Evolutionary conservation across 2,797 vertebrate species (phyloP).

Genomic region (Pteropus rufus): DNA sequence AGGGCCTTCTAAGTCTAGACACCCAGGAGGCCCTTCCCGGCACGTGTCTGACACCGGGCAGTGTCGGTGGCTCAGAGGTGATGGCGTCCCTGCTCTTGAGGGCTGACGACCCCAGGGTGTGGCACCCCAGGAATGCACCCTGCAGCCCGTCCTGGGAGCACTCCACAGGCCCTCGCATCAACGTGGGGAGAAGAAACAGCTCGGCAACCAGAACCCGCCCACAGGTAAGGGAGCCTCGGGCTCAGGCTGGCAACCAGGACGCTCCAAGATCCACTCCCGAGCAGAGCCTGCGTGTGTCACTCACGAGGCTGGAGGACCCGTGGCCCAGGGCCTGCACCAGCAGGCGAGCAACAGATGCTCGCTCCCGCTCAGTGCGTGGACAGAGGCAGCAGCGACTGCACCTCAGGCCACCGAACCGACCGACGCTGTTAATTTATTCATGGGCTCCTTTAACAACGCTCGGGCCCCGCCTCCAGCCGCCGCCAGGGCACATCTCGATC

Average conservation of each 20-base stretch:
- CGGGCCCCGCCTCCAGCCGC: neutral
- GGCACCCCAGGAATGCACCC: neutral
- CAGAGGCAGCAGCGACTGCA: too few species aligned
- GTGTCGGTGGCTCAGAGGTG: neutral
- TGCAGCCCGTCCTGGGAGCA: neutral
- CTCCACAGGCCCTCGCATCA: neutral
- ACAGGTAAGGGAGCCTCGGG: accelerated
- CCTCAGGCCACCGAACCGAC: too few species aligned
- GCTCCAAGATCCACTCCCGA: neutral
- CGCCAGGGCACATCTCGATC: neutral
- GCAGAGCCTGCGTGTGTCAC: too few species aligned
- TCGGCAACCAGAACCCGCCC: accelerated
- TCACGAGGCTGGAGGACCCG: too few species aligned
- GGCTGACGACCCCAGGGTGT: neutral
- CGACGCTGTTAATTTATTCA: too few species aligned
- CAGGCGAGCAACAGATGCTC: too few species aligned
- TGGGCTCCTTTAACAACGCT: too few species aligned
- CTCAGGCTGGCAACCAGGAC: neutral
- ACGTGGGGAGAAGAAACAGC: too few species aligned
- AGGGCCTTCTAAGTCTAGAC: too few species aligned
- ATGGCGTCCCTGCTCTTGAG: neutral
- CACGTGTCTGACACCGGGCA: accelerated
- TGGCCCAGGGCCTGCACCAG: too few species aligned
- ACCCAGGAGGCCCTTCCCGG: neutral
- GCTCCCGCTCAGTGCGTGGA: too few species aligned